phyloP scores from a whole-genome alignment of 2,888 invertebrate genomes.

The Amphiduros pacificus region DNA sequence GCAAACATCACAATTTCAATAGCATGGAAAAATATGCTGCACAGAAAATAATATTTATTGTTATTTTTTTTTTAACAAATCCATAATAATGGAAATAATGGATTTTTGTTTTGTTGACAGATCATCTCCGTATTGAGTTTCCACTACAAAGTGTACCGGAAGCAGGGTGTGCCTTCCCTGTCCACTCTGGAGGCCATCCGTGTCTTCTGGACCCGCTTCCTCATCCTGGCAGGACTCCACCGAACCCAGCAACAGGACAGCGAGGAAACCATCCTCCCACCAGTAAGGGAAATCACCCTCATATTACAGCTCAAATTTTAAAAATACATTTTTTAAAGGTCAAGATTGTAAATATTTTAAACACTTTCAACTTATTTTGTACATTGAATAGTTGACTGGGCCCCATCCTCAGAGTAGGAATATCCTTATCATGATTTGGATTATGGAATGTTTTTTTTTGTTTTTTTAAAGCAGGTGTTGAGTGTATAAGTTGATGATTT shows the following conservation, averaged over 20 bases:
- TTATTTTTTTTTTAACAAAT: background rate
- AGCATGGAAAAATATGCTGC: background rate
- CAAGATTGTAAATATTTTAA: no score
- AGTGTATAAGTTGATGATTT: no score
- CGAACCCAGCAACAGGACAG: constrained; percentile 32
- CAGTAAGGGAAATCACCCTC: no score
- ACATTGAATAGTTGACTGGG: no score
- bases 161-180: constrained; percentile 44
- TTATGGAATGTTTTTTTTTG: background rate
- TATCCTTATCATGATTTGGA: no score
- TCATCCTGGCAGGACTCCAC: constrained; percentile 39
- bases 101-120: constrained; percentile 31
- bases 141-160: constrained; percentile 38
- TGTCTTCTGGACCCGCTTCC: constrained; percentile 34
- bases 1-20: background rate
- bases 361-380: no score
- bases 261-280: constrained; percentile 43
- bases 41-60: no score
- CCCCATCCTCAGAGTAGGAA: background rate
- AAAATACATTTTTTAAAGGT: no score
- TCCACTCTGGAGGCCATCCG: constrained; percentile 37
- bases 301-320: background rate
- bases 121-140: constrained; percentile 48
- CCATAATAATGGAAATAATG: background rate
- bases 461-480: no score